Percentiles rank a stretch among this genome's conserved stretches.
These are phyloP conservation scores for Chaetura pelagica DNA, from an alignment of 2,113 vertebrate genomes.

Conservation along the genomic window DNA sequence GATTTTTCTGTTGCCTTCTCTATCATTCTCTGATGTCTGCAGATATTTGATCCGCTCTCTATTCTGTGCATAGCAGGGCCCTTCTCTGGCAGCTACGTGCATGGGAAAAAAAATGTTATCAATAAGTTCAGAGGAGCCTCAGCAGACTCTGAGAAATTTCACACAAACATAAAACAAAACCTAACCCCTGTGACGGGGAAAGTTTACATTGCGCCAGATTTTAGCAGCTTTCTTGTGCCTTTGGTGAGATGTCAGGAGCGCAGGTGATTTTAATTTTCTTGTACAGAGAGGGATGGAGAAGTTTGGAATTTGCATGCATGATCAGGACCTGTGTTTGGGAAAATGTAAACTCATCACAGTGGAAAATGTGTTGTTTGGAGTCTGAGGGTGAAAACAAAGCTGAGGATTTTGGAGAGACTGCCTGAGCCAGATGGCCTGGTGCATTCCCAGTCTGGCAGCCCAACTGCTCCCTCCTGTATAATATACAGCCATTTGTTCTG, in stretches of 20 bases:
- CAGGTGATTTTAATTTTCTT: conserved; percentile 86
- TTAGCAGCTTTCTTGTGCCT: conserved; percentile 76
- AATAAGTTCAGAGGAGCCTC: conserved; percentile 71
- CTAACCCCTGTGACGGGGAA: conserved; percentile 61
- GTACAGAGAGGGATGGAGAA: conserved; percentile 78
- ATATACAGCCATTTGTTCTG: conserved; percentile 88
- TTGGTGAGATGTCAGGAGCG: conserved; percentile 77
- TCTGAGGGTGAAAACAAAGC: conserved; percentile 89
- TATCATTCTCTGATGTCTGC: conserved; percentile 56
- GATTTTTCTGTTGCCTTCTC: conserved; percentile 68
- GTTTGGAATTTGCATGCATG: conserved; percentile 87
- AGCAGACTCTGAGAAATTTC: conserved; percentile 44
- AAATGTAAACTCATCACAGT: conserved; percentile 89
- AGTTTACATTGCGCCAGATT: conserved; percentile 71
- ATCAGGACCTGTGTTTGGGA: conserved; percentile 86
- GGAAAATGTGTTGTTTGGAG: conserved; percentile 91
- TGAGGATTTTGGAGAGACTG: conserved; percentile 88
- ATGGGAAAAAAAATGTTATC: conserved; percentile 72
- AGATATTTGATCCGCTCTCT: conserved; percentile 64
- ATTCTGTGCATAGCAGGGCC: conserved; percentile 32
- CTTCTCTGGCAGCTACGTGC: conserved; percentile 65
- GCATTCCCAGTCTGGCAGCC: conserved; percentile 86
- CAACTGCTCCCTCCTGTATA: conserved; percentile 90
- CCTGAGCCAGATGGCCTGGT: conserved; percentile 87
- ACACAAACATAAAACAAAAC: conserved; percentile 70